Evolutionary conservation across 2,797 vertebrate species (phyloP).

Genomic region (Smutsia gigantea): DNA sequence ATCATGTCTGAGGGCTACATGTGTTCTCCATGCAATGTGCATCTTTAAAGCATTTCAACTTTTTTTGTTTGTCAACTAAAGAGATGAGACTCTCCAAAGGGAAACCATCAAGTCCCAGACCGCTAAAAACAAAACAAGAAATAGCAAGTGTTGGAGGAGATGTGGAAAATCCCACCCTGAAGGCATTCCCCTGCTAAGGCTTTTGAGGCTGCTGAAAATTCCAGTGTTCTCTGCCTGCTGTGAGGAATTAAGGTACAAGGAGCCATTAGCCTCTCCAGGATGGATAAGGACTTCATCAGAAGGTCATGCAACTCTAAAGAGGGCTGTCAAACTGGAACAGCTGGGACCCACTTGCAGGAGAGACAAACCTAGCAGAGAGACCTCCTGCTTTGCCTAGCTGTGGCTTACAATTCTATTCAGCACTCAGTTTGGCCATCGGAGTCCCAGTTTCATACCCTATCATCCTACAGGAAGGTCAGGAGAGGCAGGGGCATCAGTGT

Average conservation of each 20-base stretch:
- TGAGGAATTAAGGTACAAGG: background rate
- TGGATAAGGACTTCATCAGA: background rate
- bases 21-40: background rate
- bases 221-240: background rate
- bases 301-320: background rate
- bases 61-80: background rate
- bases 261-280: background rate
- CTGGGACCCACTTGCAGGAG: background rate
- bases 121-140: background rate
- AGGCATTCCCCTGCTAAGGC: background rate
- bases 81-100: background rate
- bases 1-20: too few species aligned
- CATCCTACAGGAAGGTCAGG: too few species aligned
- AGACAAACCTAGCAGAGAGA: background rate
- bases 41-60: background rate
- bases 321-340: background rate
- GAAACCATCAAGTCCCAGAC: too few species aligned
- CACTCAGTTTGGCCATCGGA: too few species aligned
- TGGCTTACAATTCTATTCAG: too few species aligned
- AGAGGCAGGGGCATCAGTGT: too few species aligned
- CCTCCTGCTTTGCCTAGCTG: too few species aligned
- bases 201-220: background rate
- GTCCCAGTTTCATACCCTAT: too few species aligned
- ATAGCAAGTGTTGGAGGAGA: accelerated
- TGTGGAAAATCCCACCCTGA: background rate